Evolutionary conservation across 2,113 vertebrate species (phyloP).

Genomic region (Bucco capensis): DNA sequence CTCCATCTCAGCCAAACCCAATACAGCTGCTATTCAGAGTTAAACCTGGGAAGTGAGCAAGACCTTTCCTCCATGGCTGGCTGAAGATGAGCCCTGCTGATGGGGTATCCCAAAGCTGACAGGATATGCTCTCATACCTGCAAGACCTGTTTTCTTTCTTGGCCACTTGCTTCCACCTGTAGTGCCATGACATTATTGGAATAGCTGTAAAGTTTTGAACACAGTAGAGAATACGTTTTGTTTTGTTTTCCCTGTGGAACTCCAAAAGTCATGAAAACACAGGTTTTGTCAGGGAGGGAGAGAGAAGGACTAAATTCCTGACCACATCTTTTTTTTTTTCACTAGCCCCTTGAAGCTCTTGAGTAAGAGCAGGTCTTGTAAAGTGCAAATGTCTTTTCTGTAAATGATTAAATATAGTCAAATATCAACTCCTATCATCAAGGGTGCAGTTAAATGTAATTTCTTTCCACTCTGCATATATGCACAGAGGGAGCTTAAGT

Average conservation of each 20-base stretch:
- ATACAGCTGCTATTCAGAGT: background rate
- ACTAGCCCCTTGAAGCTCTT: background rate
- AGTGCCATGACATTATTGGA: background rate
- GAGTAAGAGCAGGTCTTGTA: slow-evolving; percentile 46
- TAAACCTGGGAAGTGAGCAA: background rate
- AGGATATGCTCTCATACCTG: background rate
- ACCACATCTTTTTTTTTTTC: background rate
- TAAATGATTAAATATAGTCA: slow-evolving; percentile 13
- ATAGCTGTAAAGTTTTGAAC: background rate
- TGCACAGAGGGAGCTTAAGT: slow-evolving; percentile 33
- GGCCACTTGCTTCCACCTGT: background rate
- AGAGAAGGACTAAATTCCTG: background rate
- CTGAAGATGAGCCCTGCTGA: background rate
- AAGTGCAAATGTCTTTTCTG: slow-evolving; percentile 36
- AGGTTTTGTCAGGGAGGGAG: background rate
- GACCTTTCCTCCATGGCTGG: background rate
- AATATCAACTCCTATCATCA: slow-evolving; percentile 41
- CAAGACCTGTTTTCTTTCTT: background rate
- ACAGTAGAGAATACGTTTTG: background rate
- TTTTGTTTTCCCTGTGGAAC: background rate
- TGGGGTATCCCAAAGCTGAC: background rate
- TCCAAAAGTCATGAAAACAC: slow-evolving; percentile 4
- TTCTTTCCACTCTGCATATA: slow-evolving; percentile 34
- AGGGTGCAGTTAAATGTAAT: slow-evolving; percentile 49
- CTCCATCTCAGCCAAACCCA: no score